Evolutionary conservation across 2,888 invertebrate genomes (phyloP), one percentile per base, ranked within the genome.

Genomic region (Kryphioiulus occultus): DNA sequence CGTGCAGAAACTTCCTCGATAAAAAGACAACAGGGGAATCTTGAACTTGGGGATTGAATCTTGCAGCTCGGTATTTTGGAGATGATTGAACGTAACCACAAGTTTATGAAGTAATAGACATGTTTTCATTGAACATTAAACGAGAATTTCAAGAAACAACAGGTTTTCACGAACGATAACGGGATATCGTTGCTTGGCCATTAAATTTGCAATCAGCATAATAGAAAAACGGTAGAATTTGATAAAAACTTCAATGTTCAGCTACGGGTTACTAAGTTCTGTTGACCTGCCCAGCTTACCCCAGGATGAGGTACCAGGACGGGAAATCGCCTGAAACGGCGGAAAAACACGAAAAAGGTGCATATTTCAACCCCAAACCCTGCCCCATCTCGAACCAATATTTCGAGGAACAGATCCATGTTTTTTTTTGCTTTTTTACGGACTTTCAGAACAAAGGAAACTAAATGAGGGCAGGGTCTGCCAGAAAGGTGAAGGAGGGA

Each of bases 391-490:
- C 7, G 26, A n/a, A 2, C 68, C 26, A 12, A 68, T 68, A 68
- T 68, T 68, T 68, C 68, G 68, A 68, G 68, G 68, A 68, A 68
- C 68, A 26, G 26, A 68, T 68, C 68, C 12, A 10, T 12, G 26
- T 26, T 26, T 68, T 68, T 68, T 53, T 68, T 68, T 26, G 26
- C n/a, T 68, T 68, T 53, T 53, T 68, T 68, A n/a, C n/a, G 10
- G 26, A 12, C 68, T 68, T 68, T 26, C 68, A 68, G 68, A 68
- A 68, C 68, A 68, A 68, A 68, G 68, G 68, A 68, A 68, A 68
- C 68, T 26, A 68, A 68, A 68, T 68, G 68, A 68, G 68, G 68
- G 68, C 68, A 68, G 68, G 68, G 68, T 26, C 26, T 68, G 68
- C 10, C 26, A 26, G 68, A 68, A 68, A 68, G 68, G 68, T 26